These are phyloP conservation scores for Chaetops frenatus DNA, from an alignment of 2,113 vertebrate species.

Conservation along the genomic window DNA sequence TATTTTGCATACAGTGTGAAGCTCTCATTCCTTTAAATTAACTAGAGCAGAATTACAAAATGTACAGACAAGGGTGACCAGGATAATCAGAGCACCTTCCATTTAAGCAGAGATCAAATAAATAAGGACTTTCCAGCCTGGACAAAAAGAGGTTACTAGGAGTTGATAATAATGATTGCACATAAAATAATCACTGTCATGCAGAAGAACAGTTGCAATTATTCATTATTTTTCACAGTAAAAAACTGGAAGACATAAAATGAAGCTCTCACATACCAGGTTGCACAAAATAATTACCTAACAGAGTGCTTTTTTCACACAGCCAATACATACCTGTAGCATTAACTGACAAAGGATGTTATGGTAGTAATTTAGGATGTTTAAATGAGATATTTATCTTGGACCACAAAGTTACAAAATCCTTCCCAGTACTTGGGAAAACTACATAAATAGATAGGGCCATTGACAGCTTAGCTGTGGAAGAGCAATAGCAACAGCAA, in stretches of 20 bases:
- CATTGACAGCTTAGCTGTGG: not conserved
- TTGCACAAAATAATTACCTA: not conserved
- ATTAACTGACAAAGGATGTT: not conserved
- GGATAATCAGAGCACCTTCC: not conserved
- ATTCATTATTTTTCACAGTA: not conserved
- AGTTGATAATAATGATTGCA: not conserved
- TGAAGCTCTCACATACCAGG: not conserved
- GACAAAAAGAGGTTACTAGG: not conserved
- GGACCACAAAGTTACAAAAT: not conserved
- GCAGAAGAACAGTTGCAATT: not conserved
- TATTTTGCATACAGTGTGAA: not conserved
- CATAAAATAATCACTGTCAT: not conserved
- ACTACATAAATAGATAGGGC: not conserved
- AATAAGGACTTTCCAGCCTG: not conserved
- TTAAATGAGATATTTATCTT: not conserved
- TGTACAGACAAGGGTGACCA: not conserved
- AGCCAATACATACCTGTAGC: not conserved
- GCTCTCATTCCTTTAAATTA: not conserved
- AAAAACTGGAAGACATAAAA: not conserved
- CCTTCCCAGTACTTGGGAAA: not conserved
- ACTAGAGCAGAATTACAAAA: not conserved
- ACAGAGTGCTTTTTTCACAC: not conserved
- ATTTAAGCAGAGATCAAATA: not conserved
- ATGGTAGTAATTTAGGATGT: not conserved
- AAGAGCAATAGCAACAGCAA: not conserved